Base-by-base conservation (phyloP, 2,888 invertebrate species). In the Leptogaster cylindrica region DNA sequence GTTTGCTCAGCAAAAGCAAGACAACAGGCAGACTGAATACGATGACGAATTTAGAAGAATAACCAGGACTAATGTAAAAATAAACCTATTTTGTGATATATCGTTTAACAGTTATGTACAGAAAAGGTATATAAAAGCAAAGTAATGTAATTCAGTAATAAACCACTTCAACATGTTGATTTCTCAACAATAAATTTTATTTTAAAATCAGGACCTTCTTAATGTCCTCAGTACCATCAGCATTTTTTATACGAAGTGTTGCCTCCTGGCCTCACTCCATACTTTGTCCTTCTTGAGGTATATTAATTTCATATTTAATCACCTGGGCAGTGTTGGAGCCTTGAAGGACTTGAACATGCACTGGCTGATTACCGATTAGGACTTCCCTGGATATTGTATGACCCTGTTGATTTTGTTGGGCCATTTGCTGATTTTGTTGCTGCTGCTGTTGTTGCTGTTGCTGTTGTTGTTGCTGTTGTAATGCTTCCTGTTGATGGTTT, bases 231-330 rank as follows among this genome's bases (percentile, higher is more conserved):
- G 70, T 70, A 27, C 70, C 70, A 55, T 70, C 69, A 10, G 69
- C 66, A 52, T 70, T 70, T 63, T 68, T 69, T 14, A 71, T 69
- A 33, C 70, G 66, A 39, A 70, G 52, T 28, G 67, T 65, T 28
- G 70, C 70, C 50, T 70, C 68, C 67, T 68, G 70, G 33, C 63
- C 70, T 72, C 71, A 75, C 72, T 75, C 75, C 65, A 75, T 74
- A 46, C 71, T 67, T 69, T 76, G 76, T 66, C 74, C 73, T 58
- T 77, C 77, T 18, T 82, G 84, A 1, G 85, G 85, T 70, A 86
- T 81, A 20, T 77, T 78, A 64, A 85, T 85, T 79, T 86, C 86
- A 75, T 86, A 86, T 77, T 86, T 86, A 73, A 86, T 85, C 66
- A 86, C 78, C 72, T 79, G 79, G 61, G 78, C 76, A 33, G 77